phyloP scores from a whole-genome alignment of 2,797 vertebrate species.

The Sebastes diaconus region DNA sequence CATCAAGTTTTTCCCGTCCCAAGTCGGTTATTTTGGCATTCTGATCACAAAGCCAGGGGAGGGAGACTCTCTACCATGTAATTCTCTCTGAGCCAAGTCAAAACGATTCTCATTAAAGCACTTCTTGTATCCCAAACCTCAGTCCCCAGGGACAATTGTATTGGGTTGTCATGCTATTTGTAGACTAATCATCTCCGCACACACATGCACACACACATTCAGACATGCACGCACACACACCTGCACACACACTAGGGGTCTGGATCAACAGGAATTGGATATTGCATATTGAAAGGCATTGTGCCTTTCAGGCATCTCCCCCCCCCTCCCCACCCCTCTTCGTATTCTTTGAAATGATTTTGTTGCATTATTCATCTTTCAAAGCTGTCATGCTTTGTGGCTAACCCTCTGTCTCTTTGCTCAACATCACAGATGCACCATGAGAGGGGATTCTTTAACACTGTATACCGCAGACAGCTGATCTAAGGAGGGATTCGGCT shows the following conservation, averaged over 20 bases:
- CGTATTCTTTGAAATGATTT: slow-evolving; percentile 37
- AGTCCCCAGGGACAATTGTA: slow-evolving; percentile 39
- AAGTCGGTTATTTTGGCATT: slow-evolving; percentile 50
- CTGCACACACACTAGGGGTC: not conserved
- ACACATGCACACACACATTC: not conserved
- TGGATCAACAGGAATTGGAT: slow-evolving; percentile 40
- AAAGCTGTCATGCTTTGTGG: slow-evolving; percentile 49
- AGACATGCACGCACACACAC: no score
- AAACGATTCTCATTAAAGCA: slow-evolving; percentile 59
- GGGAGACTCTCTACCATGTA: slow-evolving; percentile 31
- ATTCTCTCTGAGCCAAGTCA: slow-evolving; percentile 51
- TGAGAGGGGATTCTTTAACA: slow-evolving; percentile 11
- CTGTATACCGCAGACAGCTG: slow-evolving; percentile 19
- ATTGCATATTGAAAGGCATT: slow-evolving; percentile 9
- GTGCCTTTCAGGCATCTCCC: slow-evolving; percentile 9
- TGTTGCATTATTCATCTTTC: slow-evolving; percentile 59
- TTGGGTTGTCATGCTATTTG: slow-evolving; percentile 54
- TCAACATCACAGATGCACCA: slow-evolving; percentile 39
- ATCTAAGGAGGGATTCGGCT: slow-evolving; percentile 9
- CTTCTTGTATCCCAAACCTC: slow-evolving; percentile 50
- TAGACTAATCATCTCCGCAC: slow-evolving; percentile 51
- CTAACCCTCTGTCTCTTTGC: slow-evolving; percentile 38
- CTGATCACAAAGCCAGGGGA: slow-evolving; percentile 44
- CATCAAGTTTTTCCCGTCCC: slow-evolving; percentile 22
- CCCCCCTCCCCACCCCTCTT: no score